Base-by-base conservation (phyloP, 2,888 invertebrate genomes). In the Tillus elongatus region DNA sequence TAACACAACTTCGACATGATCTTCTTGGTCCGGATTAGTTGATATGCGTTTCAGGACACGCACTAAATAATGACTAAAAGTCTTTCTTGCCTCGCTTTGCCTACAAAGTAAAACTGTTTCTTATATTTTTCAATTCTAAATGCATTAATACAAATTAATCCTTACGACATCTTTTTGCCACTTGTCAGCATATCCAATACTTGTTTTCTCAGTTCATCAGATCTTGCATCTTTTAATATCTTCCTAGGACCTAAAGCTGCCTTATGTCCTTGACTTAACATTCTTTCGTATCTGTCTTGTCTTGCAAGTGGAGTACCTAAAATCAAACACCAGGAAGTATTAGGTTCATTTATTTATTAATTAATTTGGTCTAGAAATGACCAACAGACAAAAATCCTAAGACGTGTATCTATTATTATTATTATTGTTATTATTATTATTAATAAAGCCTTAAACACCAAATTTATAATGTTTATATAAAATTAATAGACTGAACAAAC, bases 21-120 rank as follows among this genome's bases (percentile, higher is more conserved):
- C 72, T 13, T 69, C 70, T 53, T 72, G 69, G 56, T 74, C 73
- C 1, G 62, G 57, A 3, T 70, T 67, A 58, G 70, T 60, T 54
- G 77, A 66, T 66, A 79, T 67, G 49, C 86, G 74, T 51, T 78
- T 77, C 50, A 88, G 66, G 41, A 88, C 75, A 58, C 78, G 77
- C 46, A 78, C 76, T 43, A 89, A 72, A 68, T 82, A 89, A 52
- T 81, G 72, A 1, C 82, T 80, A 63, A 89, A 89, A 0, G 81
- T 78, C 61, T 80, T 81, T 3, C 88, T 73, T 0, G 81, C 77
- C 58, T 87, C 82, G 38, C 74, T 73, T 63, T 71, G 71, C 10
- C 78, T 78, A 65, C 27, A 61, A 63, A 41, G n/a, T 8, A n/a
- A 19, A 19, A 6, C 24, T 19, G 6, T 45, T 28, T 15, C 30